phyloP scores from a whole-genome alignment of 2,888 invertebrate genomes.

The Siphlonurus alternatus region DNA sequence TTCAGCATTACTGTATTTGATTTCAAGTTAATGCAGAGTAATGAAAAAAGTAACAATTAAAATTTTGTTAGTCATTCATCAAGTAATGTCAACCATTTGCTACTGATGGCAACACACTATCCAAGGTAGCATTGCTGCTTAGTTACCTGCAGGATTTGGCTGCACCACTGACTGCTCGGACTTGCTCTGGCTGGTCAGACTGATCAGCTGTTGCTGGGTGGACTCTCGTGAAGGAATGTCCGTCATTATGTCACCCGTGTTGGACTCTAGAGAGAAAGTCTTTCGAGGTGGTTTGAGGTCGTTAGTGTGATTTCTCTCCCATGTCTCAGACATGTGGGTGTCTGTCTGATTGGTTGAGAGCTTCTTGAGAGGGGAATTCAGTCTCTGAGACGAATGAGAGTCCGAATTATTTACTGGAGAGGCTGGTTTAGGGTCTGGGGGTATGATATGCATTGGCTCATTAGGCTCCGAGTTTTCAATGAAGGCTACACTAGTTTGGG shows the following conservation, averaged over 20 bases:
- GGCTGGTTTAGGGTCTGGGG: neutral
- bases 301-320: neutral
- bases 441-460: neutral
- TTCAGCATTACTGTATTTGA: too few relatives aligned
- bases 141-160: neutral
- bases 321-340: neutral
- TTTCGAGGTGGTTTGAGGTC: neutral
- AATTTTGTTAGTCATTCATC: too few relatives aligned
- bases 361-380: neutral
- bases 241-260: neutral
- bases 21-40: too few relatives aligned
- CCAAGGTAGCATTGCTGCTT: too few relatives aligned
- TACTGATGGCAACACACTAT: too few relatives aligned
- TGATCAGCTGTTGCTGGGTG: neutral
- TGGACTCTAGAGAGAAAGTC: neutral
- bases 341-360: neutral
- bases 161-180: neutral
- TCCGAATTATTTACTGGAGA: neutral
- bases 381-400: neutral
- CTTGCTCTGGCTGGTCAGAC: neutral
- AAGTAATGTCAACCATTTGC: too few relatives aligned
- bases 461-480: neutral
- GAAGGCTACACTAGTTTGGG: neutral
- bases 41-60: too few relatives aligned
- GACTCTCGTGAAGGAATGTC: neutral